phyloP scores from a whole-genome alignment of 2,888 invertebrate genomes.

The Apamea epomidion region DNA sequence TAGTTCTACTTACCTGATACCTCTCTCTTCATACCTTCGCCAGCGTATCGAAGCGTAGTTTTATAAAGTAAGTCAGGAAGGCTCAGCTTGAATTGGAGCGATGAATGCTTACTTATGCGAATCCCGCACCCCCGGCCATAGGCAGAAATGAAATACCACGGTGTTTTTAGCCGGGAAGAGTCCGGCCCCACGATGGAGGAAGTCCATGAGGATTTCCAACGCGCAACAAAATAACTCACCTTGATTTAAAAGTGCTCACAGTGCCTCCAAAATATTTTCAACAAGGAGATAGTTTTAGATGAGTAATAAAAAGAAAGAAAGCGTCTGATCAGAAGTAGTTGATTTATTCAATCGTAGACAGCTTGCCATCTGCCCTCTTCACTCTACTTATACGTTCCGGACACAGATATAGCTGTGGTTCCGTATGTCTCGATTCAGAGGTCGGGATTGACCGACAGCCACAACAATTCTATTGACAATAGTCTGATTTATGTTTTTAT shows the following conservation, averaged over 20 bases:
- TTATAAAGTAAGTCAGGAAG: not conserved
- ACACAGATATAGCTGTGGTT: not conserved
- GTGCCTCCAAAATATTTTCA: not conserved
- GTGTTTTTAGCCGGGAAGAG: too few relatives aligned
- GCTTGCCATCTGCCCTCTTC: not conserved
- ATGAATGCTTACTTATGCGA: too few relatives aligned
- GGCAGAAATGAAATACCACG: too few relatives aligned
- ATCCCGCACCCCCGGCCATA: too few relatives aligned
- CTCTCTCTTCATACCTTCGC: not conserved
- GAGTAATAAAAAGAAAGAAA: not conserved
- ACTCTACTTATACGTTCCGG: not conserved
- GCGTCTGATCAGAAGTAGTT: not conserved
- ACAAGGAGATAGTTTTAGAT: not conserved
- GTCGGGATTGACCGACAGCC: slow-evolving; percentile 1
- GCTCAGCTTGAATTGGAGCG: too few relatives aligned
- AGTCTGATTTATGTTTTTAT: slow-evolving; percentile 9
- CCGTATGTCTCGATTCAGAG: not conserved
- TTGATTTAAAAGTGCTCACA: not conserved
- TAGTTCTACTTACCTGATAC: not conserved
- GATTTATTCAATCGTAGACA: not conserved
- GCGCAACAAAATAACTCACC: not conserved
- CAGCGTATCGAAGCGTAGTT: not conserved
- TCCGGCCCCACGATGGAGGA: too few relatives aligned
- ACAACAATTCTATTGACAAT: slow-evolving; percentile 2
- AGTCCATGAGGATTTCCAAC: too few relatives aligned